Percentiles rank a stretch among this genome's conserved stretches.
phyloP scores from a whole-genome alignment of 1,140 invertebrate species.

The Onthophagus taurus region DNA sequence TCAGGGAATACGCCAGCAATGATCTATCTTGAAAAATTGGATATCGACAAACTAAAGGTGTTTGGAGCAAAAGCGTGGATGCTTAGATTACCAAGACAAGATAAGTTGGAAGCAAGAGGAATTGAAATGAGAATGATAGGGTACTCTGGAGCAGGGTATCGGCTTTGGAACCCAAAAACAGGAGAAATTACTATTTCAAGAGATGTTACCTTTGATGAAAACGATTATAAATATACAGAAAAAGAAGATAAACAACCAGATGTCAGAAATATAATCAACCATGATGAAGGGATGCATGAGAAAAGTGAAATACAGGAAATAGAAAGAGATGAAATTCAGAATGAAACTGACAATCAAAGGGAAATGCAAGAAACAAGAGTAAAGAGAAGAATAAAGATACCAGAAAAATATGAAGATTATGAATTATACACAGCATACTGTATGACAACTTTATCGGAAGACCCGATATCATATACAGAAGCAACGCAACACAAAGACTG shows the following conservation, averaged over 20 bases:
- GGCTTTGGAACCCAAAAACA: slow-evolving; percentile 20
- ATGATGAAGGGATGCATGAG: background rate
- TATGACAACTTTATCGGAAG: background rate
- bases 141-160: slow-evolving; percentile 24
- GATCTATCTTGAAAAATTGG: background rate
- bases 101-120: slow-evolving; percentile 12
- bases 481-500: slow-evolving; percentile 2
- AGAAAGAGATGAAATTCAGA: background rate
- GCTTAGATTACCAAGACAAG: slow-evolving; percentile 9
- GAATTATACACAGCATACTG: slow-evolving; percentile 4
- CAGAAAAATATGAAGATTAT: background rate
- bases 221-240: background rate
- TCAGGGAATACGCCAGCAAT: background rate
- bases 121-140: slow-evolving; percentile 18
- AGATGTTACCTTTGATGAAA: slow-evolving; percentile 21
- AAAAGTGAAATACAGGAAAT: background rate
- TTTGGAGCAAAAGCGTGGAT: slow-evolving; percentile 13
- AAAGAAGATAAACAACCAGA: background rate
- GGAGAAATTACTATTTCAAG: slow-evolving; percentile 21
- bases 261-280: no score
- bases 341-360: background rate
- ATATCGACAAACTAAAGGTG: slow-evolving; percentile 7
- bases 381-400: background rate
- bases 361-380: background rate
- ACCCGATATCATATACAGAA: slow-evolving; percentile 4